Percentiles rank a stretch among this genome's conserved stretches.
These are phyloP conservation scores for Allacma fusca DNA, from an alignment of 2,888 invertebrate genomes.

Conservation along the genomic window DNA sequence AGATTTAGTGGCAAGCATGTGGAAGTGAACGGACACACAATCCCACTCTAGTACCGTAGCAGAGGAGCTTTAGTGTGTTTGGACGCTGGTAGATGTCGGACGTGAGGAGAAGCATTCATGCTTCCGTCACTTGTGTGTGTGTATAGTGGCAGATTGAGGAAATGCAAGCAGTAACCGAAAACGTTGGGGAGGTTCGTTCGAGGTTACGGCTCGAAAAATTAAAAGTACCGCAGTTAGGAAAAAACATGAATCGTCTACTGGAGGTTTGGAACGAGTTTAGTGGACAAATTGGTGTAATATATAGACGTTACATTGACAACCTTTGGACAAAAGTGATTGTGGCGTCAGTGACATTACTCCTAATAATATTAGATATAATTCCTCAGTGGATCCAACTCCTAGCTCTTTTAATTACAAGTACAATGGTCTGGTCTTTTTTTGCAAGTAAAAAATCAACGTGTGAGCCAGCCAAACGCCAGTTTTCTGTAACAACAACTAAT, in stretches of 20 bases:
- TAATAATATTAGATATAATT: constrained; percentile 22
- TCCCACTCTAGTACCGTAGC: too few relatives aligned
- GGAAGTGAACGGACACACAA: too few relatives aligned
- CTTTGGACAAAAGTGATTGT: constrained; percentile 20
- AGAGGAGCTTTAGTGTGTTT: too few relatives aligned
- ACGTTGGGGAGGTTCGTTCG: too few relatives aligned
- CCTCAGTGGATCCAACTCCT: constrained; percentile 28
- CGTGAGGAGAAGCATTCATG: too few relatives aligned
- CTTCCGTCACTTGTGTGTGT: too few relatives aligned
- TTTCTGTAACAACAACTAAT: constrained; percentile 47
- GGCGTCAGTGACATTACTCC: not conserved
- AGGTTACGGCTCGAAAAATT: constrained; percentile 18
- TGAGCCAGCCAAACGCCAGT: constrained; percentile 48
- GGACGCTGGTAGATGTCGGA: too few relatives aligned
- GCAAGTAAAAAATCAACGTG: constrained; percentile 20
- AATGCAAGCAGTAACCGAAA: too few relatives aligned
- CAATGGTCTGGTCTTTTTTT: constrained; percentile 41
- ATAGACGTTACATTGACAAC: not conserved
- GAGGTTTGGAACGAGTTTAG: constrained; percentile 25
- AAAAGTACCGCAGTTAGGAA: constrained; percentile 20
- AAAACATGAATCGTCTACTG: constrained; percentile 31
- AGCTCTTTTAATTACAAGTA: not conserved
- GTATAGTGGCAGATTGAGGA: too few relatives aligned
- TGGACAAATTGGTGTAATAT: constrained; percentile 3
- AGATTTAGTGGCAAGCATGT: too few relatives aligned